Evolutionary conservation across 2,113 vertebrate species (phyloP).

Genomic region (Pandion haliaetus): DNA sequence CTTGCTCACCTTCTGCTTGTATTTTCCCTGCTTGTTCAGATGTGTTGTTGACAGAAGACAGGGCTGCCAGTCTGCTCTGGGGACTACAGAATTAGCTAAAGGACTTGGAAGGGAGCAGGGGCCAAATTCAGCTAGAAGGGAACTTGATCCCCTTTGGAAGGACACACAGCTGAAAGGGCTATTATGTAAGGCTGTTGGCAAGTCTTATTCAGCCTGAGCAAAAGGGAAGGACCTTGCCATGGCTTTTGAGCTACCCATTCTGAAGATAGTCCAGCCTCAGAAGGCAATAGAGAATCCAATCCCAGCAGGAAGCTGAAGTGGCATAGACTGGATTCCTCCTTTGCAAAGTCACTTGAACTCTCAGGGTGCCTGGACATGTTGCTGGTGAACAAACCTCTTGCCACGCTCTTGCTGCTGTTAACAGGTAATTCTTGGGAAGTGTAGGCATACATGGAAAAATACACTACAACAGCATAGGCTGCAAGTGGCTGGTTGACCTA

Average conservation of each 20-base stretch:
- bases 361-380: background rate
- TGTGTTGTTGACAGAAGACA: background rate
- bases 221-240: background rate
- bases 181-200: slow-evolving; percentile 15
- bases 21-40: background rate
- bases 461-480: background rate
- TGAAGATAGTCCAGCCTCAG: background rate
- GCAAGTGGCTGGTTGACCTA: background rate
- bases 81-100: background rate
- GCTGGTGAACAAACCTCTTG: background rate
- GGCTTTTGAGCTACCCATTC: background rate
- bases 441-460: background rate
- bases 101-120: background rate
- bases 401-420: background rate
- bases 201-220: background rate
- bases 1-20: background rate
- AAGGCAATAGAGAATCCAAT: background rate
- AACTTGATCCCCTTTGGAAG: slow-evolving; percentile 1
- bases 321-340: background rate
- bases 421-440: background rate
- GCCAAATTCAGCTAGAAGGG: background rate
- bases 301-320: background rate
- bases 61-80: background rate
- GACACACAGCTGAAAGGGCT: background rate
- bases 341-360: background rate